These are phyloP conservation scores for Euura saliciscinereae DNA, from an alignment of 1,140 invertebrate genomes.

Conservation along the genomic window DNA sequence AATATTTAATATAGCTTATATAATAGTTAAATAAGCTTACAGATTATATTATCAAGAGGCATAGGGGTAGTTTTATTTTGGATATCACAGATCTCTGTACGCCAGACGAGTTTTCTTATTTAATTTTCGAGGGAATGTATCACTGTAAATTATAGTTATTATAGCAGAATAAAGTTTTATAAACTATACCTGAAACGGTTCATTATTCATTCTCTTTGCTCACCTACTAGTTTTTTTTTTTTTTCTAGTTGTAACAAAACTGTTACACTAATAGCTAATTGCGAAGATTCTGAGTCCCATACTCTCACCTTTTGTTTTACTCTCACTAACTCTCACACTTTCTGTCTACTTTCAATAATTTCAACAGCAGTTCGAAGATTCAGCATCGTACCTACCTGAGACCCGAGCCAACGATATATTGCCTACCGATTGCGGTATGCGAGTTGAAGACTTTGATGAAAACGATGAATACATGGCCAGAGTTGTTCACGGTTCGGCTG, in stretches of 20 bases:
- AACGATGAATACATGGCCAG: conserved; percentile 54
- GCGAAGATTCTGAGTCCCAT: too few species aligned
- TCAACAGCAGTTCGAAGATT: background rate
- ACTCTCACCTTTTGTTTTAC: too few species aligned
- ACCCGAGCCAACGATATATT: conserved; percentile 50
- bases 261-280: too few species aligned
- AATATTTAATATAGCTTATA: too few species aligned
- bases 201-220: too few species aligned
- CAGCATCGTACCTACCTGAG: conserved; percentile 36
- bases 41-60: too few species aligned
- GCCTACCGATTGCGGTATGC: conserved; percentile 57
- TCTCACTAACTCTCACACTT: too few species aligned
- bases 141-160: background rate
- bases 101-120: too few species aligned
- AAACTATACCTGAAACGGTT: background rate
- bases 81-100: too few species aligned
- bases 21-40: too few species aligned
- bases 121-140: background rate
- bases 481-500: conserved; percentile 64
- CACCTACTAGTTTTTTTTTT: background rate
- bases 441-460: conserved; percentile 55
- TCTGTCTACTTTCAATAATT: background rate
- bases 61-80: too few species aligned
- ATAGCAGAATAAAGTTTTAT: background rate
- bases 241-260: too few species aligned